phyloP scores from a whole-genome alignment of 2,797 vertebrate genomes.

The Ciconia nigra region DNA sequence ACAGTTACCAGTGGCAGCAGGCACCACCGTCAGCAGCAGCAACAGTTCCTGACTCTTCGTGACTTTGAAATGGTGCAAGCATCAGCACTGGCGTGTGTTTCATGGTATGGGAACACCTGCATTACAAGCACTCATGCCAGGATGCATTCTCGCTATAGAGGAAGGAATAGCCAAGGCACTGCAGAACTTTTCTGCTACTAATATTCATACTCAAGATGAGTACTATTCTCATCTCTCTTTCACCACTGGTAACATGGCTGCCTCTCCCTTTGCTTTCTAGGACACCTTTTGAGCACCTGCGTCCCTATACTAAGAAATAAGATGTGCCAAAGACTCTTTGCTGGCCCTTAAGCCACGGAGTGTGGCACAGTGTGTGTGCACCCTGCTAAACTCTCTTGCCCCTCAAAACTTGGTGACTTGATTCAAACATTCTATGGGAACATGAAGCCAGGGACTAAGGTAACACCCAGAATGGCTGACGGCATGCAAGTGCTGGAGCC shows the following conservation, averaged over 20 bases:
- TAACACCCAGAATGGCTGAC: background rate
- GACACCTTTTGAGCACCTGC: background rate
- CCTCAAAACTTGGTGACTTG: background rate
- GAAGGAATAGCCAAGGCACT: background rate
- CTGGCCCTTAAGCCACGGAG: background rate
- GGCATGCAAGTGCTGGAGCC: background rate
- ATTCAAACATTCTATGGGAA: background rate
- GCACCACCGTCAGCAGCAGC: background rate
- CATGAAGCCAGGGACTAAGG: background rate
- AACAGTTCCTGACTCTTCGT: background rate
- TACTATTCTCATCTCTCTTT: background rate
- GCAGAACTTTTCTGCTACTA: background rate
- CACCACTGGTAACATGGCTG: background rate
- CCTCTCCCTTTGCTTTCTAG: background rate
- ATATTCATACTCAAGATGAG: rapidly evolving
- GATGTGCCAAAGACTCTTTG: background rate
- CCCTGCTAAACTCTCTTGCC: background rate
- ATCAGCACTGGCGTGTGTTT: background rate
- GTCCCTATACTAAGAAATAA: background rate
- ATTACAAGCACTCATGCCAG: background rate
- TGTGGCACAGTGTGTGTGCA: background rate
- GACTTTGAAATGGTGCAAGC: background rate
- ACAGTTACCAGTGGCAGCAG: background rate
- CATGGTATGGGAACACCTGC: background rate
- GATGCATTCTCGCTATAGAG: background rate